phyloP scores from a whole-genome alignment of 2,113 vertebrate species.

The Laterallus jamaicensis region DNA sequence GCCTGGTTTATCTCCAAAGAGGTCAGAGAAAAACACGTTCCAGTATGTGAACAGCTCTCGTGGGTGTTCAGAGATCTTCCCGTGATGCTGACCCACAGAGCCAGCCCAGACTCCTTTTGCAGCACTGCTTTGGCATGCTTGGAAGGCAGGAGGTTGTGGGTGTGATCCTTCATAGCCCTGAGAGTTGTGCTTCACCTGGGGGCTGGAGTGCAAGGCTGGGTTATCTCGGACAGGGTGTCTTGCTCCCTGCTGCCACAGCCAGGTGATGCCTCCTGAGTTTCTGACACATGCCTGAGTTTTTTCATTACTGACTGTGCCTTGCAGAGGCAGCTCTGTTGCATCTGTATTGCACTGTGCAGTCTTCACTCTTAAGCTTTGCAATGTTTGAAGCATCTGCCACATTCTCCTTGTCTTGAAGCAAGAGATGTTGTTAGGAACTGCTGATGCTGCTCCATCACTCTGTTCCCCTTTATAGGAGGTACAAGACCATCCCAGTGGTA shows the following conservation, averaged over 20 bases:
- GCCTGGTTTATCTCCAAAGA: not conserved
- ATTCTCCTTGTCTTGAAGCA: not conserved
- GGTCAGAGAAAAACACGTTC: not conserved
- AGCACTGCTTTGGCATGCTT: not conserved
- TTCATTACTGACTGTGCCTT: not conserved
- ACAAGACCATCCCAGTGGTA: not conserved
- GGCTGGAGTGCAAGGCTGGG: not conserved
- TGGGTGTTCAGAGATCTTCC: not conserved
- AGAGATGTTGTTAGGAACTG: not conserved
- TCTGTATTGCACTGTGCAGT: not conserved
- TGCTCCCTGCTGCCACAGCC: not conserved
- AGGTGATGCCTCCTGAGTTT: not conserved
- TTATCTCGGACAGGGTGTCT: not conserved
- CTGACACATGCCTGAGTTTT: not conserved
- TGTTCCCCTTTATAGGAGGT: not conserved
- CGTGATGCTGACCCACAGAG: not conserved
- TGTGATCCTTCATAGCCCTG: not conserved
- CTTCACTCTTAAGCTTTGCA: not conserved
- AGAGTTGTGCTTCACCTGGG: not conserved
- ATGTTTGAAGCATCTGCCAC: not conserved
- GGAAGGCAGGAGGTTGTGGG: not conserved
- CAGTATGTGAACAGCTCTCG: not conserved
- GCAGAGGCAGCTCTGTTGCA: not conserved
- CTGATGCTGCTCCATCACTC: not conserved
- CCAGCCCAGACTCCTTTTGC: not conserved